Percentiles rank a stretch among this genome's conserved stretches.
Evolutionary conservation across 2,888 invertebrate species (phyloP).

Genomic region (Pherbina coryleti): DNA sequence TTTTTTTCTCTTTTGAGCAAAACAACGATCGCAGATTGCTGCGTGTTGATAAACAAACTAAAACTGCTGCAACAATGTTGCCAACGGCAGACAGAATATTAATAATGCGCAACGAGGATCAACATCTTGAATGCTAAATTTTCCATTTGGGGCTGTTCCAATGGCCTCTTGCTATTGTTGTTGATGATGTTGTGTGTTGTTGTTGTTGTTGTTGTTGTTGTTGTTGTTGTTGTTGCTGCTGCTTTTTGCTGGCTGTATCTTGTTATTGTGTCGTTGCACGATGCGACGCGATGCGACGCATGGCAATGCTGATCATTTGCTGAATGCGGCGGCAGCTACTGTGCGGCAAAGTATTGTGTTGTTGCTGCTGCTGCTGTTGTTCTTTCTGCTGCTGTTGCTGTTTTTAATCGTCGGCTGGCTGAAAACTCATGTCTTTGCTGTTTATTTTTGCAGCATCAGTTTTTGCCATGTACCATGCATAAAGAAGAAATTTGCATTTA

Average conservation of each 20-base stretch:
- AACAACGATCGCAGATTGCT: conserved; percentile 30
- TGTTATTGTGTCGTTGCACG: conserved; percentile 12
- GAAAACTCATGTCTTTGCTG: conserved; percentile 24
- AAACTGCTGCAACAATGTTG: conserved; percentile 14
- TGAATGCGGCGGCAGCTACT: conserved; percentile 25
- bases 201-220: conserved; percentile 2
- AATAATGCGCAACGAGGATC: conserved; percentile 41
- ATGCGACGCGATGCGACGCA: conserved; percentile 24
- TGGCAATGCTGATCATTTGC: conserved; percentile 14
- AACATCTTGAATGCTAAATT: conserved; percentile 8
- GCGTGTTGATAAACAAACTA: conserved; percentile 42
- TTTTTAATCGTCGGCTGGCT: background rate
- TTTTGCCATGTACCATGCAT: background rate
- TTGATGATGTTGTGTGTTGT: background rate
- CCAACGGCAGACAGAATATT: conserved; percentile 37
- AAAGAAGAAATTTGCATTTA: conserved; percentile 14
- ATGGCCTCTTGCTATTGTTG: background rate
- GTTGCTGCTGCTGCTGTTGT: conserved; percentile 2
- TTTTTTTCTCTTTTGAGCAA: no score
- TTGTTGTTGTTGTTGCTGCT: background rate
- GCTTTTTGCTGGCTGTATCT: conserved; percentile 9
- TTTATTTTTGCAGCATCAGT: conserved; percentile 20
- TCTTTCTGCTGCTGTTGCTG: background rate
- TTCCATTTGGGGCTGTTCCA: background rate
- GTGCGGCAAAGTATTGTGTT: background rate